phyloP scores from a whole-genome alignment of 2,888 invertebrate species.

The Epsilonema sp. region DNA sequence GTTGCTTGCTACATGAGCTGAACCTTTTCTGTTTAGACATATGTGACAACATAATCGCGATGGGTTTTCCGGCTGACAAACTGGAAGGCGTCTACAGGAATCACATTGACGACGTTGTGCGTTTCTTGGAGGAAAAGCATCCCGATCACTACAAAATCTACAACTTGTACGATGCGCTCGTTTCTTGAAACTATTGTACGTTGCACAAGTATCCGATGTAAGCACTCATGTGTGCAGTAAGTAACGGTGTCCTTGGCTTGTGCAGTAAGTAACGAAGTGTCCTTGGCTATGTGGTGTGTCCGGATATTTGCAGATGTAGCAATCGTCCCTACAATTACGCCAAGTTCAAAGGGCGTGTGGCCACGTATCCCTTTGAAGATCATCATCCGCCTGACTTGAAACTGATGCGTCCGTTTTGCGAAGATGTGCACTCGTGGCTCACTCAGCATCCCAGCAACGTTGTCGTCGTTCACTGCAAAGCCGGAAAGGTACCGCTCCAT shows the following conservation, averaged over 20 bases:
- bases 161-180: conserved; percentile 54
- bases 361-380: conserved; percentile 75
- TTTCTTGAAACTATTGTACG: not conserved
- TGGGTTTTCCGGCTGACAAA: conserved; percentile 92
- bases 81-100: conserved; percentile 87
- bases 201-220: not conserved
- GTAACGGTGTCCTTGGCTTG: too few species aligned
- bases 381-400: conserved; percentile 82
- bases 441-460: conserved; percentile 28
- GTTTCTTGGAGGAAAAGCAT: conserved; percentile 69
- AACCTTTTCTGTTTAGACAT: conserved; percentile 48
- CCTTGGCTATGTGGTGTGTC: too few species aligned
- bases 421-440: conserved; percentile 72
- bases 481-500: conserved; percentile 56
- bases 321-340: conserved; percentile 48
- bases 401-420: conserved; percentile 77
- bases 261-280: too few species aligned
- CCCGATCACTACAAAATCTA: conserved; percentile 87
- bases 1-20: too few species aligned
- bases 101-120: conserved; percentile 75
- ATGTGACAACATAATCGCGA: conserved; percentile 79
- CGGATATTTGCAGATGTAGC: conserved; percentile 50
- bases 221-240: too few species aligned
- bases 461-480: conserved; percentile 94
- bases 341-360: conserved; percentile 49